Evolutionary conservation across 2,888 invertebrate genomes (phyloP).

Genomic region (Cephonodes hylas): DNA sequence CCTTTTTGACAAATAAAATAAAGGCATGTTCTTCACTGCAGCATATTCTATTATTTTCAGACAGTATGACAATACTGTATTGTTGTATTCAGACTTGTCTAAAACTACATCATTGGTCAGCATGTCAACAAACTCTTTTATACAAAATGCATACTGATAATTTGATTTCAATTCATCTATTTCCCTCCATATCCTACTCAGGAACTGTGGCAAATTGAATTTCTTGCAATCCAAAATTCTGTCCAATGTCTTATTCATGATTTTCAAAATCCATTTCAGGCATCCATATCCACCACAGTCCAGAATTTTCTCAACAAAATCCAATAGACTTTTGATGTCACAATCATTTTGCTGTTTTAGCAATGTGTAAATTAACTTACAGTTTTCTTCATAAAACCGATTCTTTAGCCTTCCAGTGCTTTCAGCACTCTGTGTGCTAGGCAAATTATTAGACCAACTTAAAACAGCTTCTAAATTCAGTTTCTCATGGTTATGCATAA

Average conservation of each 20-base stretch:
- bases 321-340: slow-evolving; percentile 37
- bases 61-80: slow-evolving; percentile 52
- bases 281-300: slow-evolving; percentile 76
- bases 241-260: slow-evolving; percentile 51
- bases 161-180: slow-evolving; percentile 72
- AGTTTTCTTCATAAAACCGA: slow-evolving; percentile 57
- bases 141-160: slow-evolving; percentile 62
- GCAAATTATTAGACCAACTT: slow-evolving; percentile 25
- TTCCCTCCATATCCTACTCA: slow-evolving; percentile 65
- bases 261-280: slow-evolving; percentile 62
- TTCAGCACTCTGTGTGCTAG: slow-evolving; percentile 34
- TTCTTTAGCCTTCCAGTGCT: slow-evolving; percentile 59
- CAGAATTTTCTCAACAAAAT: slow-evolving; percentile 52
- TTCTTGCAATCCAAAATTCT: slow-evolving; percentile 35
- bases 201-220: slow-evolving; percentile 50
- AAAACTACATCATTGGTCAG: slow-evolving; percentile 54
- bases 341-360: slow-evolving; percentile 28
- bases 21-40: slow-evolving; percentile 51
- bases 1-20: slow-evolving; percentile 53
- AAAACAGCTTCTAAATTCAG: slow-evolving; percentile 15
- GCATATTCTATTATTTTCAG: slow-evolving; percentile 65
- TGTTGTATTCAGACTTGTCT: slow-evolving; percentile 47
- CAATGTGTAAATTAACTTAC: slow-evolving; percentile 49
- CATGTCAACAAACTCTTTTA: slow-evolving; percentile 62
- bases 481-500: slow-evolving; percentile 10